Evolutionary conservation across 2,888 invertebrate genomes (phyloP), one percentile per base, ranked within the genome.

Genomic region (Nephrotoma appendiculata): DNA sequence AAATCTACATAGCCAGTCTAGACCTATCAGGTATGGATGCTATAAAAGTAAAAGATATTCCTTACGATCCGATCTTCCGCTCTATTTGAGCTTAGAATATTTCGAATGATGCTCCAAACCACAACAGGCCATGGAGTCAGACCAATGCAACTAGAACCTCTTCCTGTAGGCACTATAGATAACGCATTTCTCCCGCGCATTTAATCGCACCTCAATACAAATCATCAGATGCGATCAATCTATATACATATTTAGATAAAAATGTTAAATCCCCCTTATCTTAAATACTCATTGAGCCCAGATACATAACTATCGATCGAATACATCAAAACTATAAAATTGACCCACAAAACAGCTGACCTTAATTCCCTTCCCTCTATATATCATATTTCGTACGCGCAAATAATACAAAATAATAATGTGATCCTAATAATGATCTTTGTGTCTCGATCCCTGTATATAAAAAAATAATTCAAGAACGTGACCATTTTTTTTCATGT

Each of bases 341-440:
- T 84, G 84, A 84, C 84, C 84, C 42, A 84, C 84, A 84, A 83
- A 71, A 84, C 84, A 84, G 84, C 84, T 84, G 84, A 84, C 84
- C 84, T 42, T 71, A 71, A 71, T 31, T 57, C 52, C 2, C 19
- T 84, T n/a, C n/a, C n/a, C n/a, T n/a, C n/a, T n/a, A n/a, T 84
- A 42, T 84, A 84, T 84, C 84, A 84, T 84, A 84, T 84, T 42
- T 84, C 84, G 42, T 84, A 41, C 1, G 71, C 71, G 31, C 71
- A 52, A 83, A 83, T 41, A 83, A 41, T 41, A 83, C 41, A 84
- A 84, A 84, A 84, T 42, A 42, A 84, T 43, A 42, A 84, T 84
- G 43, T 41, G 84, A 84, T 84, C 84, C 41, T 84, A 41, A 84
- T 84, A 84, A 84, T 84, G 84, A 84, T 84, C 84, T n/a, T 84